Conservation (phyloP, 2,888 invertebrate species). For the Eretmocerus hayati region DNA sequence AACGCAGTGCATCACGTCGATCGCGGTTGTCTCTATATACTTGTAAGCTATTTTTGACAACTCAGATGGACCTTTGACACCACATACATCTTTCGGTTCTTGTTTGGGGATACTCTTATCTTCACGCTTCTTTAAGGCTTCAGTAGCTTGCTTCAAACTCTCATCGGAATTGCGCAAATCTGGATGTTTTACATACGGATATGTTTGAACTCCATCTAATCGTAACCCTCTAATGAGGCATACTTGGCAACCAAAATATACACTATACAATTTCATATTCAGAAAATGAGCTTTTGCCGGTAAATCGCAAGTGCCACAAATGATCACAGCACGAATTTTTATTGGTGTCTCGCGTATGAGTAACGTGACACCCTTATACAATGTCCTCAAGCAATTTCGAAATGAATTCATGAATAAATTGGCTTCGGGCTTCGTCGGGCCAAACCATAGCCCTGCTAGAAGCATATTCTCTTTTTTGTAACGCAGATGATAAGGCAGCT, state of each 20-base stretch:
- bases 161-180: constrained; percentile 7
- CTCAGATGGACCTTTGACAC: constrained; percentile 21
- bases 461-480: constrained; percentile 15
- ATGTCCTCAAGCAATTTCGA: not conserved
- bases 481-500: constrained; percentile 9
- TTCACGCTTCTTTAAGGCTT: not conserved
- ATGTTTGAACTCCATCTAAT: constrained; percentile 1
- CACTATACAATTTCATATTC: constrained; percentile 13
- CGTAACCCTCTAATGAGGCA: not conserved
- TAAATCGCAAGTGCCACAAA: constrained; percentile 19
- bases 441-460: constrained; percentile 20
- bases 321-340: not conserved
- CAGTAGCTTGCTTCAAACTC: not conserved
- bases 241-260: constrained; percentile 6
- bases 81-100: no score
- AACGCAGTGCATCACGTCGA: constrained; percentile 22
- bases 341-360: not conserved
- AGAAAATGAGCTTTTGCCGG: constrained; percentile 17
- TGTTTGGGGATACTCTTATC: not conserved
- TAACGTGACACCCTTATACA: not conserved
- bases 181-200: constrained; percentile 2
- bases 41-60: constrained; percentile 14
- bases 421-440: constrained; percentile 13
- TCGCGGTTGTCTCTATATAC: constrained; percentile 17
- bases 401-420: constrained; percentile 11